Conservation (phyloP, 37 sponge, comb jelly and placozoan species). For the Axinella damicornis region DNA sequence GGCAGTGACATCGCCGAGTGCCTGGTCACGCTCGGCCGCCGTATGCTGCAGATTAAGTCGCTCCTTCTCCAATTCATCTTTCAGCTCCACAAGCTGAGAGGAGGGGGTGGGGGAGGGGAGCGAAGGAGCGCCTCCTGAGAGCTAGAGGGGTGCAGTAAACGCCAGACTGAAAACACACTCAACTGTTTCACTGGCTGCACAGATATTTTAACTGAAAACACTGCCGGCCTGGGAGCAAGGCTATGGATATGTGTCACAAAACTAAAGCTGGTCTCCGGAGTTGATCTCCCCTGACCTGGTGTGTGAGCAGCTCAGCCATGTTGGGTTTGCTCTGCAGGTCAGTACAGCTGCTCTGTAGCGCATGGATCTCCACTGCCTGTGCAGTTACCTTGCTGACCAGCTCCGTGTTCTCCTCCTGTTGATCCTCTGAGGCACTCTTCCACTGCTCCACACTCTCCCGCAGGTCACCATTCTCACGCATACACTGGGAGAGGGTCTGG, state of each 20-base stretch:
- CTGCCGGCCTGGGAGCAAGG: too few species aligned
- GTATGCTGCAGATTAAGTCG: slow-evolving; percentile 10
- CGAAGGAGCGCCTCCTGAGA: slow-evolving; percentile 32
- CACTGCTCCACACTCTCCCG: slow-evolving; percentile 8
- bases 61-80: slow-evolving; percentile 20
- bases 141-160: background rate
- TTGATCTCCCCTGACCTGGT: slow-evolving; percentile 36
- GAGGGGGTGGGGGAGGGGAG: background rate
- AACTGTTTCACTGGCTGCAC: too few species aligned
- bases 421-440: slow-evolving; percentile 56
- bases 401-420: slow-evolving; percentile 65
- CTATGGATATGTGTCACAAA: too few species aligned
- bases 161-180: too few species aligned
- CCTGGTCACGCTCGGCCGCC: slow-evolving; percentile 60
- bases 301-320: slow-evolving; percentile 63
- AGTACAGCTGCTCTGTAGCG: slow-evolving; percentile 12
- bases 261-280: too few species aligned
- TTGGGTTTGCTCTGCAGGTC: slow-evolving; percentile 53
- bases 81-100: slow-evolving; percentile 11
- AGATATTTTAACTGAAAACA: too few species aligned
- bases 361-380: slow-evolving; percentile 42
- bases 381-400: slow-evolving; percentile 65
- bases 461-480: background rate
- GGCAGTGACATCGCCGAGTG: slow-evolving; percentile 44
- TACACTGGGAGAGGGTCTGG: background rate